A percentile compares a stretch with the other conserved stretches of the same genome.
These are phyloP conservation scores for Andrena trimmerana DNA, from an alignment of 2,888 invertebrate species.

Conservation along the genomic window DNA sequence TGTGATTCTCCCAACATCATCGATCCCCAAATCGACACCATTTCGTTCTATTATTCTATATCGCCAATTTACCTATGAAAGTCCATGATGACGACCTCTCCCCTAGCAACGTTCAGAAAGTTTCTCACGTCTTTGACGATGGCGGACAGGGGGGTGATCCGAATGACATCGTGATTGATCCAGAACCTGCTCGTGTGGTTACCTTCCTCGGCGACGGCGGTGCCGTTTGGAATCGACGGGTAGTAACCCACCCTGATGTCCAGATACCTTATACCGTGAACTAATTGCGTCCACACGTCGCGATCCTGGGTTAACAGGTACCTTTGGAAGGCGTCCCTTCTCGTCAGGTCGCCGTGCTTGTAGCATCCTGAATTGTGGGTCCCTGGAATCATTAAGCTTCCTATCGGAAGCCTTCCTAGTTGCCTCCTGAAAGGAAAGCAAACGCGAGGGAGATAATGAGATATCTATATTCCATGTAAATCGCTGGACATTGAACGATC, in stretches of 20 bases:
- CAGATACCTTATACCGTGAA: slow-evolving; percentile 93
- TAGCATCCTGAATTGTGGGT: slow-evolving; percentile 88
- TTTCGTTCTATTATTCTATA: neutral
- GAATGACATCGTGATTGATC: slow-evolving; percentile 91
- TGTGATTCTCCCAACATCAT: slow-evolving; percentile 20
- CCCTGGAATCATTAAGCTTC: slow-evolving; percentile 86
- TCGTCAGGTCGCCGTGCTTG: slow-evolving; percentile 86
- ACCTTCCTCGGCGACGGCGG: slow-evolving; percentile 60
- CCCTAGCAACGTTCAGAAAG: slow-evolving; percentile 89
- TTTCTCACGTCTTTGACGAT: slow-evolving; percentile 89
- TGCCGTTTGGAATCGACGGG: slow-evolving; percentile 75
- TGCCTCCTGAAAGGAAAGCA: slow-evolving; percentile 84
- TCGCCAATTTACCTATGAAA: slow-evolving; percentile 87
- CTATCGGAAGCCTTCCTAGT: slow-evolving; percentile 87
- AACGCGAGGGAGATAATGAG: neutral
- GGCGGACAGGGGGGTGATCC: slow-evolving; percentile 89
- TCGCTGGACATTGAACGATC: neutral
- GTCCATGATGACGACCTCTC: slow-evolving; percentile 92
- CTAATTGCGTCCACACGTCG: slow-evolving; percentile 93
- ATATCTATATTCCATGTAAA: neutral
- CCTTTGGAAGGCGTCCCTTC: slow-evolving; percentile 81
- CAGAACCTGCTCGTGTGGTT: slow-evolving; percentile 87
- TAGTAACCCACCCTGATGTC: slow-evolving; percentile 93
- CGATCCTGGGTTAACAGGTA: slow-evolving; percentile 90
- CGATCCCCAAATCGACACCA: slow-evolving; percentile 10